A percentile compares a stretch with the other conserved stretches of the same genome.
phyloP scores from a whole-genome alignment of 1,140 invertebrate genomes.

The Conus betulinus region DNA sequence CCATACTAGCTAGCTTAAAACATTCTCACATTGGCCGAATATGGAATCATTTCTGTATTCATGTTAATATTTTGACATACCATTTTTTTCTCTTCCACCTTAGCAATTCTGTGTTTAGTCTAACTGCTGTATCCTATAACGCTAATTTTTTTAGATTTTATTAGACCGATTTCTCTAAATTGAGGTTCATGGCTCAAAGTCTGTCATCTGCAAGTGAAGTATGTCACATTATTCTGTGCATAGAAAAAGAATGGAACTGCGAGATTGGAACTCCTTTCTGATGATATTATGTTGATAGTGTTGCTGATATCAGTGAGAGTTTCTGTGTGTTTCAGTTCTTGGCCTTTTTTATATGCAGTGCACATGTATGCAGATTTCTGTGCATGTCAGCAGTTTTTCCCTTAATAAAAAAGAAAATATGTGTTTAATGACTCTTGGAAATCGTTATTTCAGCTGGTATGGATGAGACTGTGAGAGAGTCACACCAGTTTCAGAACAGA shows the following conservation, averaged over 20 bases:
- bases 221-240: neutral
- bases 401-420: neutral
- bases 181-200: neutral
- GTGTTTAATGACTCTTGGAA: neutral
- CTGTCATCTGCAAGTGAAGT: neutral
- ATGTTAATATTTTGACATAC: neutral
- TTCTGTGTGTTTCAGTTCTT: neutral
- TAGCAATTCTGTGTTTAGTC: neutral
- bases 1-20: neutral
- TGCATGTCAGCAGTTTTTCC: slow-evolving; percentile 6
- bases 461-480: neutral
- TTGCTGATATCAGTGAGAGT: neutral
- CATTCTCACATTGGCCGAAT: neutral
- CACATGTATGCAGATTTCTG: neutral
- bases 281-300: neutral
- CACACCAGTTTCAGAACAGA: no score
- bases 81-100: neutral
- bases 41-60: neutral
- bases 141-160: neutral
- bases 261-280: neutral
- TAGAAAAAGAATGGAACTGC: neutral
- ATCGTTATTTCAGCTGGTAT: neutral
- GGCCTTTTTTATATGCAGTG: neutral
- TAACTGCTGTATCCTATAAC: neutral
- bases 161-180: neutral